Percentiles rank a stretch among this genome's conserved stretches.
Conservation (phyloP, 2,888 invertebrate species). For the Pheosia tremula region DNA sequence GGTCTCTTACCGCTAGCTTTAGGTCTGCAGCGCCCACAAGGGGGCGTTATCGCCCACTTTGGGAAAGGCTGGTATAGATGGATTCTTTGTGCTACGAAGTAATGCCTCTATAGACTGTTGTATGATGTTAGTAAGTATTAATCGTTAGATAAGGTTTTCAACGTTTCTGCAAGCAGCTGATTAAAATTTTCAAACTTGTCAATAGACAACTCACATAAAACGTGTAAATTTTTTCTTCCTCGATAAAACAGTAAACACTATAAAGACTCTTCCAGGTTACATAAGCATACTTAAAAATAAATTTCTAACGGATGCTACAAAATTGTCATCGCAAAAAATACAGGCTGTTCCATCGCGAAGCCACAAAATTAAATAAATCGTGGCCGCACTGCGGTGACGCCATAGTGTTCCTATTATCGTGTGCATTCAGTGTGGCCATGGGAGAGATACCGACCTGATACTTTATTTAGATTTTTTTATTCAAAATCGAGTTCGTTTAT, state of each 20-base stretch:
- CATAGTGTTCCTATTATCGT: constrained; percentile 37
- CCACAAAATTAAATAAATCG: constrained; percentile 21
- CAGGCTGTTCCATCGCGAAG: constrained; percentile 15
- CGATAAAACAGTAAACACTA: no score
- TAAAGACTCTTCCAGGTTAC: no score
- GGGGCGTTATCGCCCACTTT: no score
- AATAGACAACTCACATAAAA: no score
- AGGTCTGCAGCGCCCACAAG: no score
- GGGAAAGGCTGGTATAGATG: no score
- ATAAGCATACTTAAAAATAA: no score
- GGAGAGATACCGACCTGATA: constrained; percentile 11
- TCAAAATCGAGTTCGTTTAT: constrained; percentile 3
- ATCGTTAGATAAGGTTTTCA: no score
- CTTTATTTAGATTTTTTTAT: constrained; percentile 16
- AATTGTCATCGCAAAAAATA: constrained; percentile 2
- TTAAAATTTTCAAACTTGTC: no score
- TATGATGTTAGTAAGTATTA: background rate
- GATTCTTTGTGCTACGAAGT: background rate
- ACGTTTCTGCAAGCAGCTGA: no score
- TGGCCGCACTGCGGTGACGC: constrained; percentile 20
- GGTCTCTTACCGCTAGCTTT: no score
- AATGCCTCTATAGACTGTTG: background rate
- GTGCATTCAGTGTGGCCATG: constrained; percentile 34
- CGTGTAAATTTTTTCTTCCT: no score
- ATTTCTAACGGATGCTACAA: constrained; percentile 16